These are phyloP conservation scores for Limnephilus lunatus DNA, from an alignment of 2,888 invertebrate species.

Conservation along the genomic window DNA sequence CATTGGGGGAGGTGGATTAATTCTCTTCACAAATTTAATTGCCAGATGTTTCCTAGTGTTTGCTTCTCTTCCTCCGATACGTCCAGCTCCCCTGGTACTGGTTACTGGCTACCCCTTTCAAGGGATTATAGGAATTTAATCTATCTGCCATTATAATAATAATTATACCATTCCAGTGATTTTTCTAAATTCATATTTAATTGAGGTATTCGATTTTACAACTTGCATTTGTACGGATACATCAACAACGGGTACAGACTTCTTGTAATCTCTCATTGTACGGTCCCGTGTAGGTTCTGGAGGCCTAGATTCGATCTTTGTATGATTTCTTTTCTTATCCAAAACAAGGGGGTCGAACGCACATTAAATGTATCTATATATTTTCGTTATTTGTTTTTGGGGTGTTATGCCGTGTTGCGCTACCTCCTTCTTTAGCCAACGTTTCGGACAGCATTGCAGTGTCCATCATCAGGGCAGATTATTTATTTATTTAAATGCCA, in stretches of 20 bases:
- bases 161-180: slow-evolving; percentile 22
- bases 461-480: too few relatives aligned
- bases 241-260: neutral
- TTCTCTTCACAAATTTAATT: slow-evolving; percentile 66
- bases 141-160: slow-evolving; percentile 30
- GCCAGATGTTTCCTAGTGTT: slow-evolving; percentile 65
- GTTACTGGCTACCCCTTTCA: neutral
- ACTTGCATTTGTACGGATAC: neutral
- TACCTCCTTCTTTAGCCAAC: too few relatives aligned
- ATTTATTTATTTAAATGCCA: too few relatives aligned
- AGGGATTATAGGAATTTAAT: slow-evolving; percentile 54
- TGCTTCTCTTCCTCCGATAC: slow-evolving; percentile 52
- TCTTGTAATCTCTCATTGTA: too few relatives aligned
- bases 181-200: neutral
- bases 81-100: neutral
- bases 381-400: too few relatives aligned
- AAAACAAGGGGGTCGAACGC: too few relatives aligned
- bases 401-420: too few relatives aligned
- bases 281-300: too few relatives aligned
- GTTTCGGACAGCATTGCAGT: too few relatives aligned
- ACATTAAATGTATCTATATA: too few relatives aligned
- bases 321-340: too few relatives aligned
- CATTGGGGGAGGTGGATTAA: slow-evolving; percentile 64
- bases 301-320: too few relatives aligned
- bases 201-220: neutral